Evolutionary conservation across 1,140 invertebrate genomes (phyloP).

Genomic region (Arion vulgaris): DNA sequence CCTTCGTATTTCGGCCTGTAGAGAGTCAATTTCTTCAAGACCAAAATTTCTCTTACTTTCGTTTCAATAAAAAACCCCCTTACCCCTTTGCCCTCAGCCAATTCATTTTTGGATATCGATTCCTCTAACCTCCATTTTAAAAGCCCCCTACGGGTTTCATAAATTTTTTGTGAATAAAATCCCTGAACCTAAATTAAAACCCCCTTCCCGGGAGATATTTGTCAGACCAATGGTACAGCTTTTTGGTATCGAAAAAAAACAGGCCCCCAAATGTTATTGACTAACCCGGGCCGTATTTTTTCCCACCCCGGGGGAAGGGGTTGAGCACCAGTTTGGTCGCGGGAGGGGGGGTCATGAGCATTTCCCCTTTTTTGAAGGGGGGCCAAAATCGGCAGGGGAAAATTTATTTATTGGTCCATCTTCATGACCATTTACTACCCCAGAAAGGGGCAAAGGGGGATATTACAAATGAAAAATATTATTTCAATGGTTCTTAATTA

Average conservation of each 20-base stretch:
- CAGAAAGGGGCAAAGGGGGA: constrained; percentile 4
- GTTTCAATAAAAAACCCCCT: background rate
- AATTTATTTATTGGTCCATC: constrained; percentile 7
- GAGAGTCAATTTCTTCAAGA: background rate
- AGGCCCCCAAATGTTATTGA: constrained; percentile 22
- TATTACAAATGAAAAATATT: constrained; percentile 36
- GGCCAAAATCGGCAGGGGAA: background rate
- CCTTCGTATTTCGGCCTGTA: background rate
- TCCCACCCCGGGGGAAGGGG: constrained; percentile 23
- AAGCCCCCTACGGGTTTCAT: background rate
- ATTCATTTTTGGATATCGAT: constrained; percentile 5
- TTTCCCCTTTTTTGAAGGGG: background rate
- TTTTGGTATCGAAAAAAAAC: constrained; percentile 28
- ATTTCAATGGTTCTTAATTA: constrained; percentile 38
- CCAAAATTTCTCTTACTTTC: background rate
- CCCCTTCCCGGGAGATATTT: constrained; percentile 27
- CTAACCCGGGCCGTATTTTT: constrained; percentile 21
- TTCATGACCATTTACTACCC: background rate
- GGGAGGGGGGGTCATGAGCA: background rate
- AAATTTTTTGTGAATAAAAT: background rate
- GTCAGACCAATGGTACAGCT: constrained; percentile 22
- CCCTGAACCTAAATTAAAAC: constrained; percentile 30
- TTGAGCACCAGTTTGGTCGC: constrained; percentile 29
- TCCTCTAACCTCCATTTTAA: background rate
- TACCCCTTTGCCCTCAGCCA: background rate